Evolutionary conservation across 2,888 invertebrate species (phyloP).

Genomic region (Tyria jacobaeae): DNA sequence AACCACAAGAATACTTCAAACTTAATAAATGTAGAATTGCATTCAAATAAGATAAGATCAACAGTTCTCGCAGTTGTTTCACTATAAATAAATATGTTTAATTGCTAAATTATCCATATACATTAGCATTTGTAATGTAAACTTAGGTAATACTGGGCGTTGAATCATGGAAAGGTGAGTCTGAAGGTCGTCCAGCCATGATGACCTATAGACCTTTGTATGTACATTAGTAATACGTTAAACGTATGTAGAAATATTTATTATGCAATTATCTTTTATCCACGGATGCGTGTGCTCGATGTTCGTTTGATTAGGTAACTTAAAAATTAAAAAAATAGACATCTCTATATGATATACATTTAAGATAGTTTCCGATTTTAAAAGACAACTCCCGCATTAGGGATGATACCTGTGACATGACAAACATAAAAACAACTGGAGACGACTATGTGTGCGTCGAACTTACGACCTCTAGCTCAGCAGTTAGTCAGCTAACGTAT

Average conservation of each 20-base stretch:
- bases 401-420: too few species aligned
- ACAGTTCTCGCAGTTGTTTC: slow-evolving; percentile 7
- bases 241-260: background rate
- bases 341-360: too few species aligned
- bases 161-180: slow-evolving; percentile 21
- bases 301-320: background rate
- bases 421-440: too few species aligned
- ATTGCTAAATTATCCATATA: slow-evolving; percentile 34
- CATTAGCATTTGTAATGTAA: slow-evolving; percentile 36
- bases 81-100: slow-evolving; percentile 28
- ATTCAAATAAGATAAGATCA: slow-evolving; percentile 5
- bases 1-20: background rate
- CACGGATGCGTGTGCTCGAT: slow-evolving; percentile 10
- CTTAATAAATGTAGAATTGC: background rate
- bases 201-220: slow-evolving; percentile 19
- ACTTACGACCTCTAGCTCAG: too few species aligned
- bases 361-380: too few species aligned
- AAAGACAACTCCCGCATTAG: too few species aligned
- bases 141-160: slow-evolving; percentile 16
- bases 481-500: too few species aligned
- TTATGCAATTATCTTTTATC: slow-evolving; percentile 11
- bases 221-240: slow-evolving; percentile 5
- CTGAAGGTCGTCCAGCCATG: slow-evolving; percentile 15
- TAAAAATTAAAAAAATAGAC: too few species aligned
- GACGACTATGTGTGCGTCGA: too few species aligned